These are phyloP conservation scores for Holothuria scabra DNA, from an alignment of 53 echinoderm and acorn worm genomes.

Conservation along the genomic window DNA sequence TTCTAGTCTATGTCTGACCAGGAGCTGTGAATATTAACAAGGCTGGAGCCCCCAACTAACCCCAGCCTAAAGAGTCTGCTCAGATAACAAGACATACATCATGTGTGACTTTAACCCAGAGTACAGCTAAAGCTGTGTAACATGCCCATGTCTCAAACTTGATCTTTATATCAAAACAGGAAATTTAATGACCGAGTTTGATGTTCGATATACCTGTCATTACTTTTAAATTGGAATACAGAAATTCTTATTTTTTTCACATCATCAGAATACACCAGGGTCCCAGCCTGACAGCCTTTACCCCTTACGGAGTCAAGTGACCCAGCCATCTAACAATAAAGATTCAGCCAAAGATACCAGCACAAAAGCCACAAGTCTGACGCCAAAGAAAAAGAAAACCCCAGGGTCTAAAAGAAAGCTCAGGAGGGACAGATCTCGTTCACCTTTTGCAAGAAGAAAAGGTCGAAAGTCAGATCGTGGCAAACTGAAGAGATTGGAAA, in stretches of 20 bases:
- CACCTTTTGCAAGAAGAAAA: constrained; percentile 16
- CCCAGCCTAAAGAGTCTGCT: too few species aligned
- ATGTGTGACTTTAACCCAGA: too few species aligned
- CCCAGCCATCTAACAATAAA: neutral
- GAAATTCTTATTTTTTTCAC: too few species aligned
- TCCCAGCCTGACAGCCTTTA: constrained; percentile 72
- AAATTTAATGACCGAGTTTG: too few species aligned
- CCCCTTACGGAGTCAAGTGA: constrained; percentile 68
- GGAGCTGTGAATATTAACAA: too few species aligned
- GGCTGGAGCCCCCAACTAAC: too few species aligned
- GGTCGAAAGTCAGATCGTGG: neutral
- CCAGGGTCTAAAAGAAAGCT: neutral
- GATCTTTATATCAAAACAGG: too few species aligned
- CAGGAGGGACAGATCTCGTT: neutral
- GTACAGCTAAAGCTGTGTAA: too few species aligned
- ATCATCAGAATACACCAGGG: constrained; percentile 27
- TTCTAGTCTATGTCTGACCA: too few species aligned
- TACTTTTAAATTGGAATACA: neutral
- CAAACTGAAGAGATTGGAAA: constrained; percentile 22
- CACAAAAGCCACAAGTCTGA: neutral
- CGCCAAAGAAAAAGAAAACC: neutral
- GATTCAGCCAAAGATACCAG: too few species aligned
- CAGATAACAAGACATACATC: too few species aligned
- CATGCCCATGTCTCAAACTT: too few species aligned
- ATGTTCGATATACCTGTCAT: neutral